Evolutionary conservation across 1,140 invertebrate genomes (phyloP).

Genomic region (Bombus breviceps): DNA sequence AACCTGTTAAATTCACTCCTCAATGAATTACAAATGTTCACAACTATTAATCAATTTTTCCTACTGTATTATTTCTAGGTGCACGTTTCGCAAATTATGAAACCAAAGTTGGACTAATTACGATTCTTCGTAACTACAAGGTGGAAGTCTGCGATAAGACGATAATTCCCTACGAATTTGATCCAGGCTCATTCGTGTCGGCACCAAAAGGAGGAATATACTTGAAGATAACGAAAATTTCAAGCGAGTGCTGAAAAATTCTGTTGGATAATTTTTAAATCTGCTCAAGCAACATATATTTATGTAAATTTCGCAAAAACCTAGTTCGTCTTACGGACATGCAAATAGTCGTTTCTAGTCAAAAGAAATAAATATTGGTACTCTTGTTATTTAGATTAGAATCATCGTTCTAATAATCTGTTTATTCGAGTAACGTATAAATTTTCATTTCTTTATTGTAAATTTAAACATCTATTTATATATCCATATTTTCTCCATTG

Average conservation of each 20-base stretch:
- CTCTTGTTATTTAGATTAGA: not conserved
- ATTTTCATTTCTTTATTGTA: not conserved
- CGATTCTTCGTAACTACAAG: not conserved
- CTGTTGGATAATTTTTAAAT: not conserved
- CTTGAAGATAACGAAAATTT: not conserved
- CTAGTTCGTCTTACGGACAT: not conserved
- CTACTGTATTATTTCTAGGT: not conserved
- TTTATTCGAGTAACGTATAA: not conserved
- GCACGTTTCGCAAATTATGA: not conserved
- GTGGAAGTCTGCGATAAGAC: slow-evolving; percentile 5
- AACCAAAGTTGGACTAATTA: not conserved
- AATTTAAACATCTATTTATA: not conserved
- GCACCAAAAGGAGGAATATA: not conserved
- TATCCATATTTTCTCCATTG: too few species aligned
- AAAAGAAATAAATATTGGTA: not conserved
- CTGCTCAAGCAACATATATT: not conserved
- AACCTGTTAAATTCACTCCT: not conserved
- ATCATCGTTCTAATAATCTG: not conserved
- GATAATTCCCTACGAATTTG: not conserved
- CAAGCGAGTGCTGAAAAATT: not conserved
- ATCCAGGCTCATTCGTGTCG: not conserved
- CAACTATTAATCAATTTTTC: not conserved
- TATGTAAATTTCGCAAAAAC: not conserved
- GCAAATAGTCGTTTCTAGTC: not conserved
- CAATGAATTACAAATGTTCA: not conserved